These are phyloP conservation scores for Archaeoteleia sp. DNA, from an alignment of 2,888 invertebrate species.

Conservation along the genomic window DNA sequence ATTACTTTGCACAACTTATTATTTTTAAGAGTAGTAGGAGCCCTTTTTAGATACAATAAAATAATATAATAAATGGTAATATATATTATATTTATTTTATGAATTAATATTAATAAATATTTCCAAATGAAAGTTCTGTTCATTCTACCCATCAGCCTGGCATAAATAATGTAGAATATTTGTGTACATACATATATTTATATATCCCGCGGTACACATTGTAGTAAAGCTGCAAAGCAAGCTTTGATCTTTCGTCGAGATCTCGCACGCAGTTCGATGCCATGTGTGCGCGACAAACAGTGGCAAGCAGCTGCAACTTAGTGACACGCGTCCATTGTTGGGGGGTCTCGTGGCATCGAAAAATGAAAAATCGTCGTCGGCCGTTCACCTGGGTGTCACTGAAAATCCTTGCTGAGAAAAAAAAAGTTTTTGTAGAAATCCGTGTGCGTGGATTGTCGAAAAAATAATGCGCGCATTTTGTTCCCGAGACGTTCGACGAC, in stretches of 20 bases:
- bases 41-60: too few species aligned
- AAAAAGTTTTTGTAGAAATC: slow-evolving; percentile 40
- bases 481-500: slow-evolving; percentile 9
- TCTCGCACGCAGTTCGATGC: slow-evolving; percentile 58
- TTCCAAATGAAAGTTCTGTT: too few species aligned
- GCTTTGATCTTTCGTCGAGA: slow-evolving; percentile 53
- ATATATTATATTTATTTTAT: background rate
- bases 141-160: background rate
- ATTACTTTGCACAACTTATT: too few species aligned
- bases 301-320: slow-evolving; percentile 71
- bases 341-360: slow-evolving; percentile 70
- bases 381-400: slow-evolving; percentile 68
- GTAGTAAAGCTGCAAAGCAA: slow-evolving; percentile 48
- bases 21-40: too few species aligned
- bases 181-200: slow-evolving; percentile 32
- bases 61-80: too few species aligned
- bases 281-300: slow-evolving; percentile 72
- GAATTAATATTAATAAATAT: too few species aligned
- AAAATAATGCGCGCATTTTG: slow-evolving; percentile 33
- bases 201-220: slow-evolving; percentile 32
- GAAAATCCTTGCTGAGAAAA: slow-evolving; percentile 53
- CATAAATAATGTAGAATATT: slow-evolving; percentile 3
- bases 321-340: slow-evolving; percentile 75
- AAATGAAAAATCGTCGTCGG: slow-evolving; percentile 73
- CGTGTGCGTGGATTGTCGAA: slow-evolving; percentile 38